Conservation (phyloP, 1,140 invertebrate species). For the Samia ricini region DNA sequence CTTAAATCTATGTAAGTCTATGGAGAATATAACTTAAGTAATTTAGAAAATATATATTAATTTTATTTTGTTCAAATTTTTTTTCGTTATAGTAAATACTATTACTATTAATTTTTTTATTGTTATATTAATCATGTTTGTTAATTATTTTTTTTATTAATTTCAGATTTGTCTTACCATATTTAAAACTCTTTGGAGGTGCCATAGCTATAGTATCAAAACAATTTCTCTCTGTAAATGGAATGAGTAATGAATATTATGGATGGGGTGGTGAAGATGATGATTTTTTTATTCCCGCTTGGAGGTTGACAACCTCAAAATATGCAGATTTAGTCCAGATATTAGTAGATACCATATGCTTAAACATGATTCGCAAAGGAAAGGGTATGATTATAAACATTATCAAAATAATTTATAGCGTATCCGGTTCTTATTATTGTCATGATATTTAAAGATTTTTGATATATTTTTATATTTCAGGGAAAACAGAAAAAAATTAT, state of each 20-base stretch:
- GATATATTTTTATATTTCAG: conserved; percentile 30
- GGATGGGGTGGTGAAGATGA: conserved; percentile 95
- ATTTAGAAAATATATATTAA: too few species aligned
- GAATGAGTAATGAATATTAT: conserved; percentile 94
- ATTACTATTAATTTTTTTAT: not conserved
- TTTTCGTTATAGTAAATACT: too few species aligned
- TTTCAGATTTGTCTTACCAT: conserved; percentile 86
- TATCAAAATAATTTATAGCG: not conserved
- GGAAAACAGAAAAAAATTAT: conserved; percentile 43
- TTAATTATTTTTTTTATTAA: not conserved
- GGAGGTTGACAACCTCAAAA: conserved; percentile 72
- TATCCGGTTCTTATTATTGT: not conserved
- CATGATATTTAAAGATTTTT: conserved; percentile 12
- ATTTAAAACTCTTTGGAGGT: conserved; percentile 86
- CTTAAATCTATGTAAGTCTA: too few species aligned
- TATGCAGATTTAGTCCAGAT: conserved; percentile 84
- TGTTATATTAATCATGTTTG: not conserved
- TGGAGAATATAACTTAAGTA: too few species aligned
- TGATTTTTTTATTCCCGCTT: conserved; percentile 88
- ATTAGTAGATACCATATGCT: conserved; percentile 89
- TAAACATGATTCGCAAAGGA: conserved; percentile 81
- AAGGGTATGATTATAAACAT: conserved; percentile 58
- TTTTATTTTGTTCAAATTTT: too few species aligned
- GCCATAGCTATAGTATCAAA: conserved; percentile 84
- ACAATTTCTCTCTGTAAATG: conserved; percentile 90